A percentile compares a stretch with the other conserved stretches of the same genome.
Evolutionary conservation across 2,113 vertebrate species (phyloP).

Genomic region (Genyomyrus donnyi): DNA sequence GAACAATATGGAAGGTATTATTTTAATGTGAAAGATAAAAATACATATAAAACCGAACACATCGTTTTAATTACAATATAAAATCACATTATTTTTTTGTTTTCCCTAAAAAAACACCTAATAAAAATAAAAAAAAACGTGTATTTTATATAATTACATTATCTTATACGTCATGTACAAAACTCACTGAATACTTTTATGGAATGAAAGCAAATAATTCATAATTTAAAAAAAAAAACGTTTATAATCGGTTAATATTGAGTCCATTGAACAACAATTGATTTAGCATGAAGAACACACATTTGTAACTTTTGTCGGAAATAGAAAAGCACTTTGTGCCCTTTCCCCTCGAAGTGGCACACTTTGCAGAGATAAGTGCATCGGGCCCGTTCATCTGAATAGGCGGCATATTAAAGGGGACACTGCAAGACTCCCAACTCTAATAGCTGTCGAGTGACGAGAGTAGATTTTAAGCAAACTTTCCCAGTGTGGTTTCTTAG

Average conservation of each 20-base stretch:
- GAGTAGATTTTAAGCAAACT: slow-evolving; percentile 73
- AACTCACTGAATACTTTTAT: not conserved
- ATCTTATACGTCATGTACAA: not conserved
- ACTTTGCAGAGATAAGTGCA: slow-evolving; percentile 74
- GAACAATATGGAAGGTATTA: not conserved
- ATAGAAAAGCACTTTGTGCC: slow-evolving; percentile 45
- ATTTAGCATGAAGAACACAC: not conserved
- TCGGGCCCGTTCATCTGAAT: slow-evolving; percentile 59
- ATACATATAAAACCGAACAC: not conserved
- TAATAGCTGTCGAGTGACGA: slow-evolving; percentile 74
- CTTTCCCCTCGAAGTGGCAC: slow-evolving; percentile 55
- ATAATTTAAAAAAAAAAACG: not conserved
- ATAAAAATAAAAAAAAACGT: not conserved
- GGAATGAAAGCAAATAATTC: not conserved
- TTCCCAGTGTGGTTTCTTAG: slow-evolving; percentile 63
- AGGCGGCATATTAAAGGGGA: slow-evolving; percentile 71
- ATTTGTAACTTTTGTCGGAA: slow-evolving; percentile 31
- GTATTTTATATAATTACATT: not conserved
- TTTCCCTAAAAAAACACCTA: not conserved
- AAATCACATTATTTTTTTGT: not conserved
- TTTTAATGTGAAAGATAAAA: not conserved
- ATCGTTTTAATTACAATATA: not conserved
- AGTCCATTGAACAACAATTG: not conserved
- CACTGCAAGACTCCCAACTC: slow-evolving; percentile 74
- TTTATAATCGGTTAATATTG: not conserved